Evolutionary conservation across 2,113 vertebrate genomes (phyloP), one percentile per base, ranked within the genome.

Genomic region (Lagopus leucura): DNA sequence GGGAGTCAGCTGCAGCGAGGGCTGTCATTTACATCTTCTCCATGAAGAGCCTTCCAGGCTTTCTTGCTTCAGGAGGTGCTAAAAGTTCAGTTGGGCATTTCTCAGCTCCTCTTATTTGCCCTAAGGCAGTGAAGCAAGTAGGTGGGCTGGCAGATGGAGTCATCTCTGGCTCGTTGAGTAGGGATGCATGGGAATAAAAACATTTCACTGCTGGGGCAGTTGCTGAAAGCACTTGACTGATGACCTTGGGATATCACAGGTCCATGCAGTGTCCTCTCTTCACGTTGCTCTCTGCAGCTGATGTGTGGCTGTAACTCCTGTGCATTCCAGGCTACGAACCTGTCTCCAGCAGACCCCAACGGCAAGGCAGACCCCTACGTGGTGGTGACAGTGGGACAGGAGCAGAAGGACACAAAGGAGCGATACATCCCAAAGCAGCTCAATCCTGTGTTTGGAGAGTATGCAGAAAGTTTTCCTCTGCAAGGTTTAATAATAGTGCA

Each of bases 361-460:
- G 99, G 99, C 66, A 99, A 99, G 95, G 98, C 99, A 45, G 99
- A 99, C 94, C 99, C 99, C 7, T 99, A 99, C 3, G 97, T 99
- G 86, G 95, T 98, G 80, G 97, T 99, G 73, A 98, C 97, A 43
- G 88, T 98, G 19, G 98, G 99, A 45, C 78, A 97, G 64, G 98
- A 99, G 93, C 89, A 78, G 57, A 97, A 95, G 89, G 97, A 99
- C 97, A 98, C 98, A 63, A 98, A 98, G 93, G 98, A 99, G 1
- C 96, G 97, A 92, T 99, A 99, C 85, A 98, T 99, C 95, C 98
- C 99, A 71, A 99, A 99, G 94, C 98, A 99, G 92, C 98, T 99
- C 75, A 98, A 99, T 95, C 99, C 99, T 4, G 96, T 98, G 45
- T 99, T 99, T 90, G 99, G 99, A 98, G 99, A 99, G 99, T 99